Percentiles rank a stretch among this genome's conserved stretches.
phyloP scores from a whole-genome alignment of 1,140 invertebrate species.

The Sinella curviseta region DNA sequence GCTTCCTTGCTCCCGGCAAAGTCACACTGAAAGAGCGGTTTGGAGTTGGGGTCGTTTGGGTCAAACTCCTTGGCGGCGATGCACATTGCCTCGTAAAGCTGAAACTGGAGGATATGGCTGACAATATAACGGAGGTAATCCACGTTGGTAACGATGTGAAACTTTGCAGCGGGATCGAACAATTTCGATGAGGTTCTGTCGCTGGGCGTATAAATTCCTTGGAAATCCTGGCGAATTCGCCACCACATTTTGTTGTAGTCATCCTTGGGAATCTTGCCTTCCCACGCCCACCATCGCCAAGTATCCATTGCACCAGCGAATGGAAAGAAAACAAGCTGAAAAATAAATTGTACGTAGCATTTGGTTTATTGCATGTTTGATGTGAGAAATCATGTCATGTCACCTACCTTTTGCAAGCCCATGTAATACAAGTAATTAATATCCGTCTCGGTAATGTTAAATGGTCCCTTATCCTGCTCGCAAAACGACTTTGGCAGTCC shows the following conservation, averaged over 20 bases:
- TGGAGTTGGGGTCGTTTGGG: constrained; percentile 53
- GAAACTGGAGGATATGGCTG: constrained; percentile 78
- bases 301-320: constrained; percentile 57
- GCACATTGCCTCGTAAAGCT: too few species aligned
- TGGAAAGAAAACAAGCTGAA: constrained; percentile 42
- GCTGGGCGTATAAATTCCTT: constrained; percentile 56
- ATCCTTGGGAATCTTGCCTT: constrained; percentile 51
- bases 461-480: background rate
- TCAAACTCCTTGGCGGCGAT: constrained; percentile 63
- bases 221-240: constrained; percentile 54
- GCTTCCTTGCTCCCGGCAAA: constrained; percentile 55
- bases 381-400: background rate
- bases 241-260: constrained; percentile 58
- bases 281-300: constrained; percentile 57
- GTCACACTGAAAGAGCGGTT: constrained; percentile 56
- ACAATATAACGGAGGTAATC: constrained; percentile 54
- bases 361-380: background rate
- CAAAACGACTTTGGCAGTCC: constrained; percentile 55
- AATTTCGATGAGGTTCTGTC: constrained; percentile 50
- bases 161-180: constrained; percentile 66
- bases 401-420: constrained; percentile 41
- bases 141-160: constrained; percentile 59
- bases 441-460: too few species aligned
- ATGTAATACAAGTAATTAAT: constrained; percentile 38
- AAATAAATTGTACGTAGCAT: background rate